phyloP scores from a whole-genome alignment of 2,888 invertebrate genomes.

The Ennomos quercinarius region DNA sequence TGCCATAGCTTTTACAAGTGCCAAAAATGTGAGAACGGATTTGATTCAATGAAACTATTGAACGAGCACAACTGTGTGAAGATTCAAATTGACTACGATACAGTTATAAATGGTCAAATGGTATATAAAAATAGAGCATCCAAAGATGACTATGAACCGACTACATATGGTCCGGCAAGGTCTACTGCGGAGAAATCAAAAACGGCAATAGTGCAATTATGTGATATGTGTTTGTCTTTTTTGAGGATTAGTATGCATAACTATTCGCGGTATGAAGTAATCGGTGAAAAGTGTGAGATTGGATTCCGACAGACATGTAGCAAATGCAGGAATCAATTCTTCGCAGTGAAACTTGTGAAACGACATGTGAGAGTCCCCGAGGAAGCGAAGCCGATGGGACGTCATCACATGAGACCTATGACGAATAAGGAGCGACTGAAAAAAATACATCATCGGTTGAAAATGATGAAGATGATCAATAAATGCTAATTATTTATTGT shows the following conservation, averaged over 20 bases:
- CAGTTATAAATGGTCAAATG: no score
- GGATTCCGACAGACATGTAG: conserved; percentile 45
- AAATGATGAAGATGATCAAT: conserved; percentile 48
- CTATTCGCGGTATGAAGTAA: conserved; percentile 37
- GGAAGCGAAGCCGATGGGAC: no score
- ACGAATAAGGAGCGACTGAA: conserved; percentile 52
- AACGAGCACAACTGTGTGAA: background rate
- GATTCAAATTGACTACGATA: no score
- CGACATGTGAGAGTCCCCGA: background rate
- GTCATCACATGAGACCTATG: conserved; percentile 19
- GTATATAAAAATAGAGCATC: no score
- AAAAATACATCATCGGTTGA: conserved; percentile 53
- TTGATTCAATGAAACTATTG: background rate
- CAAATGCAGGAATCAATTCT: conserved; percentile 45
- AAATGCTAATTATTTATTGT: conserved; percentile 27
- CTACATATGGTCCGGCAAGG: background rate
- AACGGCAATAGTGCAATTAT: conserved; percentile 33
- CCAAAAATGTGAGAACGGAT: background rate
- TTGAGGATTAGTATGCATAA: conserved; percentile 37
- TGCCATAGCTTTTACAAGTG: conserved; percentile 31
- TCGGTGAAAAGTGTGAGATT: conserved; percentile 34
- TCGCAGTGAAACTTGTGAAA: conserved; percentile 50
- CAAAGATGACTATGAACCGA: conserved; percentile 5
- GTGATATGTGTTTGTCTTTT: conserved; percentile 53
- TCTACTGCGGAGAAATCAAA: conserved; percentile 9